Percentiles rank a stretch among this genome's conserved stretches.
phyloP scores from a whole-genome alignment of 2,888 invertebrate genomes.

The Phymatocera aterrima region DNA sequence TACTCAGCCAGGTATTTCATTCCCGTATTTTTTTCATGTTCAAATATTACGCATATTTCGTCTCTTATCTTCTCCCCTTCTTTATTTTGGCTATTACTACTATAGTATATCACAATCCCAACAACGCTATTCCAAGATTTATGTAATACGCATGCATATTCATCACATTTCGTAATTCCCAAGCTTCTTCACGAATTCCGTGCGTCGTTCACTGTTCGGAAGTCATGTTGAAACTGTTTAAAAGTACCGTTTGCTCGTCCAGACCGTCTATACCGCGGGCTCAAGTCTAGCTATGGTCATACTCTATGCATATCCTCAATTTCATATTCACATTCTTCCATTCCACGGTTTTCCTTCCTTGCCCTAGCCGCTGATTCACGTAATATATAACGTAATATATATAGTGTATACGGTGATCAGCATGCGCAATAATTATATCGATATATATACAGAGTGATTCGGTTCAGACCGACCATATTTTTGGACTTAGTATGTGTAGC shows the following conservation, averaged over 20 bases:
- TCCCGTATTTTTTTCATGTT: background rate
- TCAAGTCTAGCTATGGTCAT: background rate
- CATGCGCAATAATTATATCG: no score
- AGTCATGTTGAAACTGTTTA: background rate
- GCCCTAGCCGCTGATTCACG: background rate
- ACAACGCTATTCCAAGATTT: no score
- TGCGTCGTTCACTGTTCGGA: background rate
- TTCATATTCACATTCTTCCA: no score
- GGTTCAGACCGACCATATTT: no score
- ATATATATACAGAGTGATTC: no score
- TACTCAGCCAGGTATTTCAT: slow-evolving; percentile 74
- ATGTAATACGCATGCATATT: background rate
- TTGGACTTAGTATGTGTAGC: no score
- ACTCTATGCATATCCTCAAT: background rate
- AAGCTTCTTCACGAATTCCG: background rate
- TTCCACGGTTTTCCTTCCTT: background rate
- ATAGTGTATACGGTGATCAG: no score
- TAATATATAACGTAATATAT: no score
- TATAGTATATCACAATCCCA: no score
- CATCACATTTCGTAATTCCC: background rate
- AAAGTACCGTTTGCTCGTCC: slow-evolving; percentile 23
- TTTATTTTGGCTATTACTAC: background rate
- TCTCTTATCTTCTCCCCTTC: background rate
- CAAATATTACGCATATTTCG: background rate
- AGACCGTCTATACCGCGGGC: background rate